These are phyloP conservation scores for Poeciliopsis turneri DNA, from an alignment of 2,797 vertebrate species.

Conservation along the genomic window DNA sequence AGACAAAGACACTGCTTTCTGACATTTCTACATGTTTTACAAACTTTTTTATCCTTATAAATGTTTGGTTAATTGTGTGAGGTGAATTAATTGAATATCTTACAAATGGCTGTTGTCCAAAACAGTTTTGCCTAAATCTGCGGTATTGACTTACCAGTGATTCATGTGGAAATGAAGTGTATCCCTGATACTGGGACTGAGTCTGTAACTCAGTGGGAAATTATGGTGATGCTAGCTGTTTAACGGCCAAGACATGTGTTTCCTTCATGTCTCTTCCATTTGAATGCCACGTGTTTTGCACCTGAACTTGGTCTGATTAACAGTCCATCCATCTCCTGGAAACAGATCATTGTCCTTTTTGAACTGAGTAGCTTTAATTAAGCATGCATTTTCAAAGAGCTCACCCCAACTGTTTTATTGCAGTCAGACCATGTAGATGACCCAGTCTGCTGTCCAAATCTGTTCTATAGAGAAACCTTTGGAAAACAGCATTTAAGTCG, in stretches of 20 bases:
- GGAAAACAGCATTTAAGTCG: constrained; percentile 53
- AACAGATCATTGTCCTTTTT: constrained; percentile 25
- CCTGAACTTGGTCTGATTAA: constrained; percentile 48
- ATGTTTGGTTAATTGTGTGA: neutral
- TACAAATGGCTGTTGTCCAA: neutral
- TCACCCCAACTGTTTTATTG: constrained; percentile 37
- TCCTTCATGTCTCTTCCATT: constrained; percentile 35
- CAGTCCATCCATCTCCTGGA: constrained; percentile 33
- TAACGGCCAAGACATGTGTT: constrained; percentile 38
- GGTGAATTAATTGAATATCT: neutral
- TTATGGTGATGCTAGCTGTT: neutral
- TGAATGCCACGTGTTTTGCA: constrained; percentile 66
- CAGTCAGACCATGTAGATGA: constrained; percentile 2
- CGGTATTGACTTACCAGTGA: neutral
- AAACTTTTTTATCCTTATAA: neutral
- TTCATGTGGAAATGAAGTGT: neutral
- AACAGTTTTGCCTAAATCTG: neutral
- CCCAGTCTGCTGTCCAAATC: neutral
- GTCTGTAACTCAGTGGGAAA: neutral
- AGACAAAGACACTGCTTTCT: neutral
- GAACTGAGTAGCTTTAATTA: constrained; percentile 15
- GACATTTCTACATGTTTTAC: neutral
- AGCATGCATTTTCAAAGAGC: constrained; percentile 30
- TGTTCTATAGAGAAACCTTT: constrained; percentile 35
- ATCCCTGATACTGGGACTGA: neutral